Base-by-base conservation (phyloP, 2,797 vertebrate species). In the Hippopotamyrus pictus region DNA sequence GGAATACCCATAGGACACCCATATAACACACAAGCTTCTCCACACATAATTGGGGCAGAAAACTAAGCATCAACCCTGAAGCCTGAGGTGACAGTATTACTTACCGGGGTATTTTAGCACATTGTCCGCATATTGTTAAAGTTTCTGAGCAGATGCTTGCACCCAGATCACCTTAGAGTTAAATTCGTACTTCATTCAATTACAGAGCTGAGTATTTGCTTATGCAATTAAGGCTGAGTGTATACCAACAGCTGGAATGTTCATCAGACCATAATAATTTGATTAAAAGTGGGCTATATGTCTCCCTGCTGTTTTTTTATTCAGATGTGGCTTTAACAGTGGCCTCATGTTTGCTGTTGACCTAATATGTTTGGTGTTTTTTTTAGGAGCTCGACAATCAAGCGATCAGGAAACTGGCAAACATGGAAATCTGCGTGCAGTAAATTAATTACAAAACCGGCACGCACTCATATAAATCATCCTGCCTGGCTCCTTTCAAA, bases 391-490 rank as follows among this genome's bases (percentile, higher is more conserved):
- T n/a, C 44, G 9, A 51, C 44, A 50, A 85, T 85, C 82, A 51
- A 46, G 44, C 5, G 44, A 25, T 85, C 48, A 29, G 44, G n/a
- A 50, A 48, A 25, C 50, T 50, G 22, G 9, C 82, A 85, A 85
- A 85, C 76, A 82, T 19, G 76, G 41, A 82, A 44, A 82, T 82
- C 76, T 82, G 76, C 46, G 76, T 85, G 46, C 46, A n/a, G 82
- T 50, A 85, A 85, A 85, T 51, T 85, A 85, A 85, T 85, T 51
- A 50, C 41, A 14, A 51, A 51, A 51, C 17, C 19, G 25, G 44
- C 82, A 62, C 12, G 5, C 29, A 51, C 57, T 48, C 19, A 9
- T 69, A 85, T 48, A 51, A 73, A 65, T 51, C 59, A 73, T 69
- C 37, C 54, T 51, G 59, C 57, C 62, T 86, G 33, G 48, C 65